Base-by-base conservation (phyloP, 2,888 invertebrate species). In the Ditula angustiorana region DNA sequence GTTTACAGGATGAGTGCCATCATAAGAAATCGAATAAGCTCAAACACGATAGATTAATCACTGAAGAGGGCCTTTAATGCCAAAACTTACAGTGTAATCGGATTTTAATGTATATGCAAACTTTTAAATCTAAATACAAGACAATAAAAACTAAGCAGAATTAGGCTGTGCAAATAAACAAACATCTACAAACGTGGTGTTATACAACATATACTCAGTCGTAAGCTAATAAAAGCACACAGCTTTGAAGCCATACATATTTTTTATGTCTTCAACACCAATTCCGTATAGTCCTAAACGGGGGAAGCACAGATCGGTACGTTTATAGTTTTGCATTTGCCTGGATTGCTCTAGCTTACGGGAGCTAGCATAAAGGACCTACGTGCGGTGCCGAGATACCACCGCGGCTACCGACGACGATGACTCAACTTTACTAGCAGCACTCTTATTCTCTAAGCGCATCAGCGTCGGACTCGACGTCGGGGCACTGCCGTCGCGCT, bases 241-340 rank as follows among this genome's bases (percentile, higher is more conserved):
- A n/a, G 19, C 19, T 41, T 41, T 10, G 10, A 41, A 41, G 41
- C 19, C 3, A 19, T 19, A 19, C 16, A 10, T 19, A 41, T 41
- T 41, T 16, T 41, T 41, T 41, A 41, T 41, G 19, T 2, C 19
- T 19, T 5, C 19, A 19, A 8, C 37, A 41, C 37, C 41, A 16
- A 10, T 41, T 37, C 16, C 16, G 13, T 23, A 8, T 16, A 24
- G 24, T 47, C 21, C 13, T 58, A 35, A 63, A 33, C 23, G 47
- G 23, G 28, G 21, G 11, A 53, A 30, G 50, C 57, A 58, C 46
- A 64, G 52, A 35, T 65, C 68, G 66, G 59, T 69, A 70, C 63
- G 71, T 70, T 74, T 73, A 73, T 72, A 62, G 69, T 71, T 57
- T 37, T 59, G 66, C 67, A 71, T 70, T 69, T 67, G 69, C 66